Percentiles rank a stretch among this genome's conserved stretches.
phyloP scores from a whole-genome alignment of 64 coral and sea anemone genomes.

The Cladopsammia gracilis region DNA sequence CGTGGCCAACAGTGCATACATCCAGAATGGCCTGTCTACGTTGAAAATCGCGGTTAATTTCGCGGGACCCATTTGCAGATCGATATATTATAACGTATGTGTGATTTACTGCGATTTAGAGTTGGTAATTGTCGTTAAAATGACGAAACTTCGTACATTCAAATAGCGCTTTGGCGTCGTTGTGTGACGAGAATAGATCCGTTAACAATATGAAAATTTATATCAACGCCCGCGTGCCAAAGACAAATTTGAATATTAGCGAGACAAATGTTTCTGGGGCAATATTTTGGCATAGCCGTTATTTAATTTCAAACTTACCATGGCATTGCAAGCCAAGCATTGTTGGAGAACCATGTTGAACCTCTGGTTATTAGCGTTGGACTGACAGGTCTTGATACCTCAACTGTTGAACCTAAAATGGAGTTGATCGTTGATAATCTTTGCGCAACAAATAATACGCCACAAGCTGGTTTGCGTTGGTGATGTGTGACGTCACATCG shows the following conservation, averaged over 20 bases:
- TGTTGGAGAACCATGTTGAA: constrained; percentile 52
- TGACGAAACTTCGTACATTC: background rate
- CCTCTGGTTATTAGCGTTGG: background rate
- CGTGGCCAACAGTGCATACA: background rate
- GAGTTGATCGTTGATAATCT: background rate
- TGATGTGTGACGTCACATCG: constrained; percentile 43
- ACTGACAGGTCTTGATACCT: background rate
- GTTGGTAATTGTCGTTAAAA: background rate
- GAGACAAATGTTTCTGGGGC: background rate
- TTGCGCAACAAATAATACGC: constrained; percentile 54
- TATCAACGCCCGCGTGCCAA: background rate
- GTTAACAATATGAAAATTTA: background rate
- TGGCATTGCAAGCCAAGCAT: constrained; percentile 30
- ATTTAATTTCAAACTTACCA: constrained; percentile 16
- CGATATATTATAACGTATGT: background rate
- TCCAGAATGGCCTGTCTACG: background rate
- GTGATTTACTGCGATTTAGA: background rate
- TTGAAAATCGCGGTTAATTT: background rate
- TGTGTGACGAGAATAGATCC: constrained; percentile 14
- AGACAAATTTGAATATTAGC: constrained; percentile 36
- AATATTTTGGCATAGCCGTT: background rate
- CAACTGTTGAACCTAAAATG: constrained; percentile 31
- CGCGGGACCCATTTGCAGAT: background rate
- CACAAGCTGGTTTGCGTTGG: constrained; percentile 50
- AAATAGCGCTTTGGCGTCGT: background rate